Evolutionary conservation across 2,888 invertebrate genomes (phyloP).

Genomic region (Cephalotes varians): DNA sequence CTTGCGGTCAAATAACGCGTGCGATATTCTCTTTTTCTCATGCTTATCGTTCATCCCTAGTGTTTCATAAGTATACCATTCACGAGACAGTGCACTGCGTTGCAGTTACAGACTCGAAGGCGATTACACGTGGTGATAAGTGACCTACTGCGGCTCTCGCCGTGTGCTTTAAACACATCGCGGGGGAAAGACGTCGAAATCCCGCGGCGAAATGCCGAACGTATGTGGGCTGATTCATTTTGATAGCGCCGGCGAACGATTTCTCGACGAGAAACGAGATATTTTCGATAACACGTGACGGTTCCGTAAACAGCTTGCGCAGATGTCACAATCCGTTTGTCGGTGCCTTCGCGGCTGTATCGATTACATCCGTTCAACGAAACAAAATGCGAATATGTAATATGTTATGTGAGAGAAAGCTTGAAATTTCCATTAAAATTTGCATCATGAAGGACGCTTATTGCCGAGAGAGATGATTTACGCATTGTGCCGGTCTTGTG

Average conservation of each 20-base stretch:
- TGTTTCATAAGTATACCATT: conserved; percentile 32
- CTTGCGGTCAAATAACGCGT: not conserved
- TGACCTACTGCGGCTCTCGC: conserved; percentile 39
- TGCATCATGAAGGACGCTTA: not conserved
- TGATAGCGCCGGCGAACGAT: not conserved
- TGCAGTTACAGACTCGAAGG: not conserved
- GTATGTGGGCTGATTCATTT: conserved; percentile 23
- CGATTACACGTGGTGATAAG: conserved; percentile 43
- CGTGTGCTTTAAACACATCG: conserved; percentile 13
- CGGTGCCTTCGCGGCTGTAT: conserved; percentile 26
- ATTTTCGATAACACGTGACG: not conserved
- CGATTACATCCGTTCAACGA: conserved; percentile 38
- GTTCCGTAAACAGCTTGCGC: not conserved
- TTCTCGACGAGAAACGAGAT: not conserved
- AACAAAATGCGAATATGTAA: conserved; percentile 1
- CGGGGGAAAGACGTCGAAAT: not conserved
- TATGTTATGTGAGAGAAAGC: not conserved
- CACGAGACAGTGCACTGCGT: conserved; percentile 24
- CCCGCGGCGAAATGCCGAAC: not conserved
- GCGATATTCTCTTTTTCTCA: conserved; percentile 14
- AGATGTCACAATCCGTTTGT: conserved; percentile 49
- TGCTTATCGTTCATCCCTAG: conserved; percentile 5
- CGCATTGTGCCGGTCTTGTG: not conserved
- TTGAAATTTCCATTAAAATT: not conserved
- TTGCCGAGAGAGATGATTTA: not conserved